phyloP scores from a whole-genome alignment of 2,113 vertebrate species.

The Heterocephalus glaber region DNA sequence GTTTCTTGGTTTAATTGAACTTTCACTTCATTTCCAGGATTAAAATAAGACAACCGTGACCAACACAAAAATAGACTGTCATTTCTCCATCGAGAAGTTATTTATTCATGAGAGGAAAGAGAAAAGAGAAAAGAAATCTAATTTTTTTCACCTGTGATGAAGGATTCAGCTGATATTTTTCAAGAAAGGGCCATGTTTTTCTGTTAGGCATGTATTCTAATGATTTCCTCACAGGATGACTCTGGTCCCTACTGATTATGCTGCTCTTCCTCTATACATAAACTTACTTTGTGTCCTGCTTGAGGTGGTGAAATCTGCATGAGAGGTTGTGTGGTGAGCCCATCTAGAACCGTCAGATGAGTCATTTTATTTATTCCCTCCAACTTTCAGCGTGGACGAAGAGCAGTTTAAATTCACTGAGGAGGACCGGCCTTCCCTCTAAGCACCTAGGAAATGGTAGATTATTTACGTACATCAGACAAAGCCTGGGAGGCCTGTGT shows the following conservation, averaged over 20 bases:
- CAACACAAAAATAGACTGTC: neutral
- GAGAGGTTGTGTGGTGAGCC: neutral
- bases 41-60: conserved; percentile 13
- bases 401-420: conserved; percentile 1
- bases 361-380: conserved; percentile 2
- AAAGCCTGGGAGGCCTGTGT: neutral
- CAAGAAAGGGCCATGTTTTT: neutral
- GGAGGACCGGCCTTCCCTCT: neutral
- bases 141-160: neutral
- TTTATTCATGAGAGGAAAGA: conserved; percentile 4
- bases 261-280: neutral
- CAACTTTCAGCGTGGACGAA: conserved; percentile 23
- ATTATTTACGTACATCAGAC: conserved; percentile 12
- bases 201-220: neutral
- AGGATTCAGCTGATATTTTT: conserved; percentile 42
- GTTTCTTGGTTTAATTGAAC: neutral
- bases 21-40: conserved; percentile 45
- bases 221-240: neutral
- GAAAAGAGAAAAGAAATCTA: neutral
- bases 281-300: neutral
- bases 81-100: conserved; percentile 4
- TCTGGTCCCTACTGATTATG: neutral
- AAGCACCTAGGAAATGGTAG: neutral
- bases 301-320: neutral
- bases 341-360: neutral